Evolutionary conservation across 1,140 invertebrate genomes (phyloP).

Genomic region (Hycleus phaleratus): DNA sequence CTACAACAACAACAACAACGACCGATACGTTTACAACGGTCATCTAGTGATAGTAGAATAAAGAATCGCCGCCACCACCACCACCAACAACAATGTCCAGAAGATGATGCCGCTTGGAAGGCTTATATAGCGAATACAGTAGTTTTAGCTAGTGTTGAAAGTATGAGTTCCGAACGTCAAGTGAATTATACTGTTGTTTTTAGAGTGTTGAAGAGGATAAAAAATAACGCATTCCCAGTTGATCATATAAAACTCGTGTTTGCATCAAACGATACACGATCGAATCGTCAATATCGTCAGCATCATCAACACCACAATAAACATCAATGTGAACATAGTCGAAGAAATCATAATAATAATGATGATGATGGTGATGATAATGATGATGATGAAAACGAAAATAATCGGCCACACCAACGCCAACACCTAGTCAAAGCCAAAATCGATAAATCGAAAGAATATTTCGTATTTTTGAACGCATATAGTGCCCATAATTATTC

Average conservation of each 20-base stretch:
- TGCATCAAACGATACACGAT: constrained; percentile 1
- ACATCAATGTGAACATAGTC: background rate
- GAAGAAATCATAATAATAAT: background rate
- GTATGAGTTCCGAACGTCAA: constrained; percentile 23
- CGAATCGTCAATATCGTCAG: background rate
- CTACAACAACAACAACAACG: constrained; percentile 1
- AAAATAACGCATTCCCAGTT: constrained; percentile 15
- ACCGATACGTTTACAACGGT: constrained; percentile 17
- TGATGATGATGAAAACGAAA: no score
- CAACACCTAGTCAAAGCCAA: constrained; percentile 31
- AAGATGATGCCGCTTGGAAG: constrained; percentile 30
- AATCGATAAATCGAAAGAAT: constrained; percentile 29
- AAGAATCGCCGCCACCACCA: constrained; percentile 3
- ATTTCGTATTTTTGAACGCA: constrained; percentile 34
- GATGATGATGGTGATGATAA: constrained; percentile 10
- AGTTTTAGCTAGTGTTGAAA: constrained; percentile 29
- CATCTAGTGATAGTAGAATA: constrained; percentile 9
- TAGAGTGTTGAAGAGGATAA: constrained; percentile 25
- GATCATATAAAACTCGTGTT: constrained; percentile 12
- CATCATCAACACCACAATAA: background rate
- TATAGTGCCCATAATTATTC: constrained; percentile 29
- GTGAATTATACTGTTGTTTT: constrained; percentile 28
- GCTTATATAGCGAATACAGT: constrained; percentile 33
- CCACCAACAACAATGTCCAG: constrained; percentile 11
- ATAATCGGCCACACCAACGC: no score